A percentile compares a stretch with the other conserved stretches of the same genome.
These are phyloP conservation scores for Sminthopsis crassicaudata DNA, from an alignment of 2,113 vertebrate species.

Conservation along the genomic window DNA sequence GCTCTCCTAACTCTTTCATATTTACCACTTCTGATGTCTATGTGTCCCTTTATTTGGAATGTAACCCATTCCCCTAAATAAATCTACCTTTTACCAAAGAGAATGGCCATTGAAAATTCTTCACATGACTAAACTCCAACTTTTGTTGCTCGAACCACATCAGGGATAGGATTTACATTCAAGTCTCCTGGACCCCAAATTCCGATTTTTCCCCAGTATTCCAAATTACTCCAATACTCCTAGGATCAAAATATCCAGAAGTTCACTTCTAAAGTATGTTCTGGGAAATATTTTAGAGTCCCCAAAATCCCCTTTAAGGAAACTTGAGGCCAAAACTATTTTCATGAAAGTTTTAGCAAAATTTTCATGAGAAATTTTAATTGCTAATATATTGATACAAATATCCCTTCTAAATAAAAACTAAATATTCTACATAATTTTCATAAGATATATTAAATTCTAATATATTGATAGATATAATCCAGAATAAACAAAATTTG, in stretches of 20 bases:
- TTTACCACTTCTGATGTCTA: too few species aligned
- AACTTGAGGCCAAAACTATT: not conserved
- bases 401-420: too few species aligned
- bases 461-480: not conserved
- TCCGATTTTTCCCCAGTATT: not conserved
- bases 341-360: not conserved
- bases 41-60: too few species aligned
- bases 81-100: too few species aligned
- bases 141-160: too few species aligned
- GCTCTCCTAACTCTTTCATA: too few species aligned
- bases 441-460: not conserved
- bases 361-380: not conserved
- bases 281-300: not conserved
- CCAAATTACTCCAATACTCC: not conserved
- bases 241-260: not conserved
- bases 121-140: too few species aligned
- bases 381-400: too few species aligned
- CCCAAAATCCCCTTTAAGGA: not conserved
- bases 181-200: not conserved
- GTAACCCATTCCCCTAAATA: too few species aligned
- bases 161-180: not conserved
- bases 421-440: too few species aligned
- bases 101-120: too few species aligned
- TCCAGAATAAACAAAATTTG: not conserved
- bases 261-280: not conserved